A percentile compares a stretch with the other conserved stretches of the same genome.
These are phyloP conservation scores for Drosophila dives DNA, from an alignment of 2,888 invertebrate species.

Conservation along the genomic window DNA sequence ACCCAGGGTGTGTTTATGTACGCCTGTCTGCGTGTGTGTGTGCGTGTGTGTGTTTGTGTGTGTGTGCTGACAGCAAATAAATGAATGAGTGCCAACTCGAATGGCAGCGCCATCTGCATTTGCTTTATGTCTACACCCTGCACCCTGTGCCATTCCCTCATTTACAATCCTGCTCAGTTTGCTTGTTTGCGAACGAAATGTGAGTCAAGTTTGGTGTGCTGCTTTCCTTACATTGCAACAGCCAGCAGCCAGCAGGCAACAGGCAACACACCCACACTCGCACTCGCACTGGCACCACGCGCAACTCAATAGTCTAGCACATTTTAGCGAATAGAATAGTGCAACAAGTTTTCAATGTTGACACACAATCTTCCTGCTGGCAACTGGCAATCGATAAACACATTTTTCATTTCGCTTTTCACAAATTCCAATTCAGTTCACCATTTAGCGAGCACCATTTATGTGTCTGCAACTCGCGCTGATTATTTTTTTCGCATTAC, in stretches of 20 bases:
- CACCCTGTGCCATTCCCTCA: neutral
- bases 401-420: constrained; percentile 8
- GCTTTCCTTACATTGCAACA: constrained; percentile 30
- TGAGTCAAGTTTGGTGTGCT: constrained; percentile 51
- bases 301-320: constrained; percentile 15
- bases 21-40: constrained; percentile 22
- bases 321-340: constrained; percentile 9
- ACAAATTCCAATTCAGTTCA: constrained; percentile 20
- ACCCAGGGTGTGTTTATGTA: constrained; percentile 38
- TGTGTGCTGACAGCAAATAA: constrained; percentile 50
- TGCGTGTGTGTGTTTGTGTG: constrained; percentile 20
- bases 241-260: neutral
- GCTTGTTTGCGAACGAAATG: constrained; percentile 53
- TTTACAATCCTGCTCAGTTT: neutral
- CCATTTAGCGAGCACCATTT: neutral
- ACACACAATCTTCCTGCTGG: constrained; percentile 6
- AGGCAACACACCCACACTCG: neutral
- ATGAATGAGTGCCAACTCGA: constrained; percentile 48
- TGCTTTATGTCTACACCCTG: constrained; percentile 12
- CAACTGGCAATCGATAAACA: constrained; percentile 15
- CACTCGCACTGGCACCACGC: neutral
- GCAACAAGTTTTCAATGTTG: constrained; percentile 40
- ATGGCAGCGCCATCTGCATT: constrained; percentile 33
- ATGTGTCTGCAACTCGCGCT: neutral
- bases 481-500: too few species aligned